Percentiles rank a stretch among this genome's conserved stretches.
These are phyloP conservation scores for Hydrozoanthus tunicans DNA, from an alignment of 64 coral and sea anemone species.

Conservation along the genomic window DNA sequence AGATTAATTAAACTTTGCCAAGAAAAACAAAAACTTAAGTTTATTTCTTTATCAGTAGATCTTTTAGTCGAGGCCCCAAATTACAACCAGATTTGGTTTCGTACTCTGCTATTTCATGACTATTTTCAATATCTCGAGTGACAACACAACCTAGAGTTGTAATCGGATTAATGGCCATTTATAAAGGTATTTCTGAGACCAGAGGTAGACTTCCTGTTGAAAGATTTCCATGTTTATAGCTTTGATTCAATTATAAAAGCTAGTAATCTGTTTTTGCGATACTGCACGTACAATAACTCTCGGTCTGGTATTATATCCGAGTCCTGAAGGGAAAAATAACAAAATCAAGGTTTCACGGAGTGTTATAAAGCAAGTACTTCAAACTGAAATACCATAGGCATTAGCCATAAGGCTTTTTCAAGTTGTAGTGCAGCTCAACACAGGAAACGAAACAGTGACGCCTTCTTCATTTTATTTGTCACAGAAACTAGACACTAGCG, in stretches of 20 bases:
- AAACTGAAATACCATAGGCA: no score
- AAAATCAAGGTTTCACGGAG: no score
- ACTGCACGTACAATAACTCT: not conserved
- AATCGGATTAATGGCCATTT: constrained; percentile 42
- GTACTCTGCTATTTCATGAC: not conserved
- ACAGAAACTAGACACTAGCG: no score
- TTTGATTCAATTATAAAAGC: constrained; percentile 25
- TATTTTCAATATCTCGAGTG: not conserved
- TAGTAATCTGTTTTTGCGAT: not conserved
- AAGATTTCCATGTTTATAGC: not conserved
- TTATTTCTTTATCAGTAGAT: not conserved
- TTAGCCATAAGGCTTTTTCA: no score
- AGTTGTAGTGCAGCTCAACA: no score
- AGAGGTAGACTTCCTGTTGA: constrained; percentile 21
- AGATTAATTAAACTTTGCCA: constrained; percentile 18
- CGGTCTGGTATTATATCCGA: not conserved
- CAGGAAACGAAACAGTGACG: no score
- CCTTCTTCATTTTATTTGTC: no score
- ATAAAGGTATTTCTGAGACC: not conserved
- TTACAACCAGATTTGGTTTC: not conserved
- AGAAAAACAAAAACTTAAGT: constrained; percentile 32
- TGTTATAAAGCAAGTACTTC: no score
- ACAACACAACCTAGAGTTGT: not conserved
- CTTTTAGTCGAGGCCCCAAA: not conserved
- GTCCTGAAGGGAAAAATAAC: no score